Base-by-base conservation (phyloP, 2,888 invertebrate species). In the Limnephilus marmoratus region DNA sequence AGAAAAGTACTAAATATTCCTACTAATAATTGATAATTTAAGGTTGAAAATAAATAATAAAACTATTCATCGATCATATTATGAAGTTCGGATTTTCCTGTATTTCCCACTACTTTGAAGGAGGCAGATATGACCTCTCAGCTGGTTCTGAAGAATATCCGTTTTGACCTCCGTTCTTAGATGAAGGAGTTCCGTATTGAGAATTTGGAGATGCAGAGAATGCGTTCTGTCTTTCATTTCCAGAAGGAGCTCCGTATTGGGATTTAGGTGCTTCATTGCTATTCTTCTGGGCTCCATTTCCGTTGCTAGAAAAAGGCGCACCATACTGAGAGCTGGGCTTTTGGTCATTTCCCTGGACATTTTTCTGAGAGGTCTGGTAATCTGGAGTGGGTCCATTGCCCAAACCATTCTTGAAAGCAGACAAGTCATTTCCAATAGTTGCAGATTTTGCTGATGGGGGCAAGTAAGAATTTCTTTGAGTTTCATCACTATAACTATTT, bases 121-220 rank as follows among this genome's bases (percentile, higher is more conserved):
- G 90, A 3, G 93, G 93, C 81, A 92, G 82, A 37, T 92, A 93
- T 18, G 93, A 93, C 37, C 91, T 91, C 81, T 92, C 92, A 41
- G 92, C 24, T 68, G 53, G 53, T 68, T 15, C 53, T 68, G 18
- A 68, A 68, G 53, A 68, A 68, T 68, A 68, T 7, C 53, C 24
- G 53, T 68, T 68, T 68, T 68, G 53, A 68, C 53, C 53, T 83
- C 85, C 80, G 9, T 91, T 87, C 13, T 87, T 91, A 68, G 49
- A 34, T 45, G 13, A 18, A 24, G 92, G 92, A n/a, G 90, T 91
- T n/a, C 92, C 92, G 53, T 93, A 93, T 34, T 93, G 92, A 24
- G 92, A 88, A 68, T 85, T 92, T 2, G 92, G 92, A 18, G 45
- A 41, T 18, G 49, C 68, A 81, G 90, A 87, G 87, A 31, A 87